phyloP scores from a whole-genome alignment of 2,797 vertebrate species.

The Buphagus erythrorhynchus region DNA sequence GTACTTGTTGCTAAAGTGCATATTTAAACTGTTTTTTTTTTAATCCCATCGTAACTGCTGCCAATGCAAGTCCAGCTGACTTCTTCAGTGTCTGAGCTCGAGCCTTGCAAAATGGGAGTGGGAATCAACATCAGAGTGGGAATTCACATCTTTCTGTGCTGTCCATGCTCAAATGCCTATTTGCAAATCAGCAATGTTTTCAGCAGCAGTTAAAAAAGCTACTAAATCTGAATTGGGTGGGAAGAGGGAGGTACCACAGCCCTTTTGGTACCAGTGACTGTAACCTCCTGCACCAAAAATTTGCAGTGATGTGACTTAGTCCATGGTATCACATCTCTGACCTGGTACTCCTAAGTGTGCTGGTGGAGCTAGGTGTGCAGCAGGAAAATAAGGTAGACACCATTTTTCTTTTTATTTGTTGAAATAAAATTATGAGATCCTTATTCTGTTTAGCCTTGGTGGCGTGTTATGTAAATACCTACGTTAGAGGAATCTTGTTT shows the following conservation, averaged over 20 bases:
- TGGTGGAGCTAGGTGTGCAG: neutral
- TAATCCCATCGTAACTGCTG: fast-evolving
- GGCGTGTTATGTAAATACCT: neutral
- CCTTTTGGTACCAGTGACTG: neutral
- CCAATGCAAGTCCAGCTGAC: neutral
- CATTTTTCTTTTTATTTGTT: neutral
- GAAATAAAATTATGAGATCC: neutral
- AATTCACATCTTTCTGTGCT: neutral
- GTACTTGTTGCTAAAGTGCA: neutral
- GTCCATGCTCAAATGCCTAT: fast-evolving
- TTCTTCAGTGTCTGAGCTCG: neutral
- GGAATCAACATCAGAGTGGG: fast-evolving
- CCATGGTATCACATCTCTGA: neutral
- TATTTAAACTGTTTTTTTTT: neutral
- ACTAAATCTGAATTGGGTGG: neutral
- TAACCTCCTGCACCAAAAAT: neutral
- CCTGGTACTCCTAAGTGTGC: neutral
- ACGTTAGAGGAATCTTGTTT: neutral
- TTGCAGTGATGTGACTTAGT: neutral
- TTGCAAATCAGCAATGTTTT: neutral
- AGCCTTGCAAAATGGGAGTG: fast-evolving
- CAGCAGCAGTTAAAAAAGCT: neutral
- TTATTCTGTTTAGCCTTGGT: neutral
- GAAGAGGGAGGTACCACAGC: neutral
- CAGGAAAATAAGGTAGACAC: neutral